Percentiles rank a stretch among this genome's conserved stretches.
phyloP scores from a whole-genome alignment of 2,113 vertebrate genomes.

The Lophura nycthemera region DNA sequence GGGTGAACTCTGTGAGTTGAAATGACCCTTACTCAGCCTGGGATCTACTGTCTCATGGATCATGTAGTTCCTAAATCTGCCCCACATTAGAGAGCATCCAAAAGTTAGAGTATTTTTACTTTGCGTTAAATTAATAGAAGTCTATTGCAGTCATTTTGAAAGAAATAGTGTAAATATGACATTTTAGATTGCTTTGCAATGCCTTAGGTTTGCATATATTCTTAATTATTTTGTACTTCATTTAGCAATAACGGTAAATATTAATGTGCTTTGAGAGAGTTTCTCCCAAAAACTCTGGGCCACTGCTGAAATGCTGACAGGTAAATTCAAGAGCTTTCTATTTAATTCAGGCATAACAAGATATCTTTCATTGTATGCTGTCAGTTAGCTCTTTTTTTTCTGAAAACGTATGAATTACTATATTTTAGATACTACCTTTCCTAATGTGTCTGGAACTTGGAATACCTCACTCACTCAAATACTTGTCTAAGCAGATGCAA shows the following conservation, averaged over 20 bases:
- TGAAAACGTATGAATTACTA: background rate
- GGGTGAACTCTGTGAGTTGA: background rate
- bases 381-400: background rate
- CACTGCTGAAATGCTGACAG: background rate
- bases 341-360: background rate
- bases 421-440: background rate
- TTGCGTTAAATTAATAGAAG: background rate
- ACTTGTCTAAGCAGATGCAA: background rate
- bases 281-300: background rate
- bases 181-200: background rate
- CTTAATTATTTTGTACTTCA: background rate
- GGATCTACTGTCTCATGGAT: background rate
- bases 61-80: background rate
- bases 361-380: background rate
- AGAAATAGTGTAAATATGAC: background rate
- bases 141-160: background rate
- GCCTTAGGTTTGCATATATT: background rate
- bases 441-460: background rate
- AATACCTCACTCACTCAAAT: background rate
- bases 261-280: background rate
- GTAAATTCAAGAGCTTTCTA: background rate
- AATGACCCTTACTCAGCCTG: background rate
- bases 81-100: background rate
- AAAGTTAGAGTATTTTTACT: background rate
- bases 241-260: background rate